phyloP scores from a whole-genome alignment of 2,888 invertebrate genomes.

The Cosmia trapezina region DNA sequence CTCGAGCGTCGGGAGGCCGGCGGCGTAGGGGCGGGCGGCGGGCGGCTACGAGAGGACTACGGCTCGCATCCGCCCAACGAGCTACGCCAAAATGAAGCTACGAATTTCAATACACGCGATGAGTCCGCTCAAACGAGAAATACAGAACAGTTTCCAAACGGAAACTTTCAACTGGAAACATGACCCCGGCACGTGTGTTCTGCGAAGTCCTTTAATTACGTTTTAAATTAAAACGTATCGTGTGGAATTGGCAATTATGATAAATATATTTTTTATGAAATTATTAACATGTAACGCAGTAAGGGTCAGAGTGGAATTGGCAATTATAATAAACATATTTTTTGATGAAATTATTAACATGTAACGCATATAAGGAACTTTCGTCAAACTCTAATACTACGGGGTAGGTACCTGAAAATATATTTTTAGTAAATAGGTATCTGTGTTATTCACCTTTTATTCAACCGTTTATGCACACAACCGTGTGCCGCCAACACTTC shows the following conservation, averaged over 20 bases:
- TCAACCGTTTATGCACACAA: slow-evolving; percentile 27
- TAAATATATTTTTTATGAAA: not conserved
- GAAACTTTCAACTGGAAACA: slow-evolving; percentile 67
- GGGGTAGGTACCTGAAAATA: too few species aligned
- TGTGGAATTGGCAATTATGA: slow-evolving; percentile 1
- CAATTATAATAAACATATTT: too few species aligned
- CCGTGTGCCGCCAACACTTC: slow-evolving; percentile 30
- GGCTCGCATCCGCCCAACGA: slow-evolving; percentile 83
- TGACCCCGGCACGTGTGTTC: slow-evolving; percentile 39
- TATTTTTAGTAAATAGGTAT: not conserved
- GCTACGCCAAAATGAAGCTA: slow-evolving; percentile 84
- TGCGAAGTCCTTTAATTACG: slow-evolving; percentile 29
- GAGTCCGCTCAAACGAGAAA: slow-evolving; percentile 71
- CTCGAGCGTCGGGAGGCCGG: slow-evolving; percentile 68
- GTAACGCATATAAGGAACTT: too few species aligned
- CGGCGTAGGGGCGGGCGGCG: slow-evolving; percentile 74
- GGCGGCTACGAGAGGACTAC: slow-evolving; percentile 81
- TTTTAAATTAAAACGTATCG: slow-evolving; percentile 34
- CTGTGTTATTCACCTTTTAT: slow-evolving; percentile 14
- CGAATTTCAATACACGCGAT: slow-evolving; percentile 76
- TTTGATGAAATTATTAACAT: too few species aligned
- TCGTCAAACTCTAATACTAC: too few species aligned
- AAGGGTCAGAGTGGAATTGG: too few species aligned
- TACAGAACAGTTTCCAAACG: slow-evolving; percentile 57
- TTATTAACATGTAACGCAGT: not conserved